Evolutionary conservation across 2,797 vertebrate species (phyloP).

Genomic region (Anisognathus igniventris): DNA sequence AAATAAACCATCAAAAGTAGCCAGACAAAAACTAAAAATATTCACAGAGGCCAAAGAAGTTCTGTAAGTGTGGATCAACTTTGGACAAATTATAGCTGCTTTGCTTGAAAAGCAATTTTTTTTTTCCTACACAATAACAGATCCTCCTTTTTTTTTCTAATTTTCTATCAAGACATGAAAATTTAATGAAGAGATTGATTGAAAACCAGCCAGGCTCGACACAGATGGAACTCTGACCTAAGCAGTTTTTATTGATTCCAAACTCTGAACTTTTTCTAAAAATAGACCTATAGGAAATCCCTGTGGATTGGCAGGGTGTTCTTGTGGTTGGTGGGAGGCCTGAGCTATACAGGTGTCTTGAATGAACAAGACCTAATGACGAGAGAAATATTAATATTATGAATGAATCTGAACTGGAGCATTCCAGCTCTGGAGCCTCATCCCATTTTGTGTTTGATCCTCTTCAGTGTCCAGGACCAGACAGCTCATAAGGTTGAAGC

Average conservation of each 20-base stretch:
- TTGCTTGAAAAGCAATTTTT: not conserved
- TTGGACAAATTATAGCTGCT: not conserved
- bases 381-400: not conserved
- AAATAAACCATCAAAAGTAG: slow-evolving; percentile 17
- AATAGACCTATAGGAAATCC: not conserved
- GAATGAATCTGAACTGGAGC: not conserved
- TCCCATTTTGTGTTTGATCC: not conserved
- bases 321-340: not conserved
- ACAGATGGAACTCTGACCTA: not conserved
- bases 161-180: not conserved
- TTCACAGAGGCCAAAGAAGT: not conserved
- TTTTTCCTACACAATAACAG: not conserved
- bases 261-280: not conserved
- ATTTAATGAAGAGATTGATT: not conserved
- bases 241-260: not conserved
- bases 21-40: slow-evolving; percentile 8
- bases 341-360: not conserved
- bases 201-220: not conserved
- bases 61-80: not conserved
- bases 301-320: not conserved
- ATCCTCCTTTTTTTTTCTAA: not conserved
- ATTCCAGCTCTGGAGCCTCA: not conserved
- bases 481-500: not conserved
- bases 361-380: not conserved
- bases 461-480: not conserved